A percentile compares a stretch with the other conserved stretches of the same genome.
Conservation (phyloP, 2,888 invertebrate genomes). For the Erebia aethiops region DNA sequence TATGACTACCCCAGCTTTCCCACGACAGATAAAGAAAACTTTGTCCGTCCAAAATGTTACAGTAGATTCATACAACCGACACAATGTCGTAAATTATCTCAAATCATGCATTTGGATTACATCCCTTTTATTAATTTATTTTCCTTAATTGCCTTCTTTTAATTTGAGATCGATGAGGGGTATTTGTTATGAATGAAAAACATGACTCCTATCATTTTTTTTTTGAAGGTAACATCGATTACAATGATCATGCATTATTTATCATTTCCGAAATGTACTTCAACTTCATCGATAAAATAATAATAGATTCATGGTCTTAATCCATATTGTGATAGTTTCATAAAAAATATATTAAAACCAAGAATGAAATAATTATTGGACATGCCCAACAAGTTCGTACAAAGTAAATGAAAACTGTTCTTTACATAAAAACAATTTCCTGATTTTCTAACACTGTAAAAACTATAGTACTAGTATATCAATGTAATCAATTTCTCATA, state of each 20-base stretch:
- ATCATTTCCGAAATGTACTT: background rate
- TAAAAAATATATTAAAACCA: slow-evolving; percentile 16
- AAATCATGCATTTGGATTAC: slow-evolving; percentile 3
- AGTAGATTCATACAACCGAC: background rate
- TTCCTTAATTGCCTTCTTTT: background rate
- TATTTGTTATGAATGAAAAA: background rate
- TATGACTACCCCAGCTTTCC: background rate
- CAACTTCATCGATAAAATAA: background rate
- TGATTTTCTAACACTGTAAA: background rate
- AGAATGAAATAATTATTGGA: slow-evolving; percentile 29
- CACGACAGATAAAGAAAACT: background rate
- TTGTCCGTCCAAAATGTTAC: background rate
- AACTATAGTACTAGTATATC: too few species aligned
- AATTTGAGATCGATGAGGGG: background rate
- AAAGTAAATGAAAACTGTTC: background rate
- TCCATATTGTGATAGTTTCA: slow-evolving; percentile 19
- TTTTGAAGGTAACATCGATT: background rate
- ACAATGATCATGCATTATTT: background rate
- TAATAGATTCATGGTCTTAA: slow-evolving; percentile 13
- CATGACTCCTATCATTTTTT: background rate
- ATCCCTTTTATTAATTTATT: background rate
- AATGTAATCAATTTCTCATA: background rate
- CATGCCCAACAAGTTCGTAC: background rate
- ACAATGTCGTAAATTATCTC: background rate
- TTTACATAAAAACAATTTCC: too few species aligned